Evolutionary conservation across 2,113 vertebrate genomes (phyloP).

Genomic region (Cyprinodon brontotheroides): DNA sequence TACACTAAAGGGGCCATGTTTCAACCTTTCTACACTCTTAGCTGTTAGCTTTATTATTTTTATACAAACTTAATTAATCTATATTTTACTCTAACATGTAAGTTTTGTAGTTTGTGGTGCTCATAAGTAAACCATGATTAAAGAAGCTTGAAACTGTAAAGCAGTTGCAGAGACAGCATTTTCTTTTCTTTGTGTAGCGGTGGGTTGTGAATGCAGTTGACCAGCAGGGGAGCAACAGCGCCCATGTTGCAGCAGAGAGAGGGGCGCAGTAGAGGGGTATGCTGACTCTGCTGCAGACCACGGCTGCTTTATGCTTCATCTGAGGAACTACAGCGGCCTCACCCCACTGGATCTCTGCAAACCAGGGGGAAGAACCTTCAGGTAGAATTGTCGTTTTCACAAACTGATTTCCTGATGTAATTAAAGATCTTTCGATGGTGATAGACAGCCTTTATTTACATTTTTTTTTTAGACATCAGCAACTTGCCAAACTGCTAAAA

Average conservation of each 20-base stretch:
- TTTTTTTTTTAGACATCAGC: conserved; percentile 78
- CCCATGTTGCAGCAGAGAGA: conserved; percentile 81
- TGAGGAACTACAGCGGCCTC: conserved; percentile 73
- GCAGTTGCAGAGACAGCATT: neutral
- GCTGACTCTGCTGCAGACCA: conserved; percentile 78
- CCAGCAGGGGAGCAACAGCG: conserved; percentile 78
- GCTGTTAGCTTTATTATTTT: too few relatives aligned
- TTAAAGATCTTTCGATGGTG: conserved; percentile 31
- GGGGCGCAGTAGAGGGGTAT: conserved; percentile 77
- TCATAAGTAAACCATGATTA: neutral
- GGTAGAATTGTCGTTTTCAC: conserved; percentile 59
- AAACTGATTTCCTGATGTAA: conserved; percentile 17
- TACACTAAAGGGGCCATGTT: neutral
- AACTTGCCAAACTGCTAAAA: conserved; percentile 79
- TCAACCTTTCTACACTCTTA: neutral
- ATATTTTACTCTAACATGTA: neutral
- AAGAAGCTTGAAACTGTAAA: neutral
- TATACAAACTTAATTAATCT: too few relatives aligned
- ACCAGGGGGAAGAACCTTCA: conserved; percentile 78
- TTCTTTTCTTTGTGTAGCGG: conserved; percentile 63
- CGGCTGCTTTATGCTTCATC: conserved; percentile 72
- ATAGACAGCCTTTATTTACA: conserved; percentile 44
- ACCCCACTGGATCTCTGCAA: conserved; percentile 80
- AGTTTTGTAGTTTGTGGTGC: neutral
- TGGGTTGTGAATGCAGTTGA: conserved; percentile 76